Evolutionary conservation across 1,140 invertebrate species (phyloP), one percentile per base, ranked within the genome.

Genomic region (Parasteatoda tepidariorum): DNA sequence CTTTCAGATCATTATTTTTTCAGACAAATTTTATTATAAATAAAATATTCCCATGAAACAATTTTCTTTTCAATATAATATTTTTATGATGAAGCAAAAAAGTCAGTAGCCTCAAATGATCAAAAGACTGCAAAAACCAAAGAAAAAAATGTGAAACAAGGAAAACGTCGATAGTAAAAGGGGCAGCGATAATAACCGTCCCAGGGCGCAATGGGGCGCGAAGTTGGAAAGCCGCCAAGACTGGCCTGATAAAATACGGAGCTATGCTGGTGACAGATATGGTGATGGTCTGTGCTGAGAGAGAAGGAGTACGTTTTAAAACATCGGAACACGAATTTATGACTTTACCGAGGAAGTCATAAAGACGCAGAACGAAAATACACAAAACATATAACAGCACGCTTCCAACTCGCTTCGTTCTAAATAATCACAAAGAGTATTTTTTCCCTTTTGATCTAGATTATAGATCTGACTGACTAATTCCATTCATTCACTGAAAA

Each of bases 311-410:
- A 54, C 62, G 76, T 64, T 79, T 79, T 79, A 79, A 79, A 79
- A 79, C 76, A 79, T 68, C 76, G 64, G 76, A 68, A 68, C 64
- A 68, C 62, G 76, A 79, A 79, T 79, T 79, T 79, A 79, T 79
- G 76, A 48, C 76, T 79, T 67, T 68, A 59, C 76, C 76, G 30
- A 68, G 62, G 76, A 79, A 68, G 76, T 79, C 76, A 68, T 79
- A 79, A 79, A 79, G 33, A 64, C 59, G 24, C 64, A 24, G 30
- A 13, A n/a, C 18, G 28, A 38, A 28, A 68, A 67, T 67, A 79
- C 76, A 67, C 61, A 76, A 59, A 76, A 26, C 13, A 7, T 30
- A 1, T 7, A 11, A 13, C 28, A 15, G 11, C 26, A 15, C 26
- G 61, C 28, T 31, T 64, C 30, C n/a, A 48, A 48, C 41, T 9